A percentile compares a stretch with the other conserved stretches of the same genome.
Conservation (phyloP, 2,113 vertebrate species). For the Chaetodon trifascialis region DNA sequence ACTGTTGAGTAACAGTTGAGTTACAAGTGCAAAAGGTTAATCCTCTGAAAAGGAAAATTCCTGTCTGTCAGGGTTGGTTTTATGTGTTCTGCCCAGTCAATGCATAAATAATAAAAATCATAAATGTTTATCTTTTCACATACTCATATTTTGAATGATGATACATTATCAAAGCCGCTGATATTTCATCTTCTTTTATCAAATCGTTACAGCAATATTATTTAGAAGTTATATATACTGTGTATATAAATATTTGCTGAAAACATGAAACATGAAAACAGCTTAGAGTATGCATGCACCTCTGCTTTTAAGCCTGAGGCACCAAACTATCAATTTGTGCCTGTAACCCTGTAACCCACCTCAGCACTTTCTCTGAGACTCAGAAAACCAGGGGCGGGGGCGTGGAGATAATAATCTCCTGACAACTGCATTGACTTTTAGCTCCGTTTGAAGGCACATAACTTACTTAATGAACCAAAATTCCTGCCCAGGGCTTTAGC, state of each 20-base stretch:
- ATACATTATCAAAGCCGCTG: neutral
- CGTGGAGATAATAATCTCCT: conserved; percentile 53
- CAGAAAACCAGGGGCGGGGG: conserved; percentile 15
- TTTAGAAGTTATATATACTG: neutral
- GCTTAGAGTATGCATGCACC: conserved; percentile 16
- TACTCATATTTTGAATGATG: neutral
- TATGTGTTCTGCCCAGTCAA: conserved; percentile 19
- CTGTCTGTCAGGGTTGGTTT: conserved; percentile 32
- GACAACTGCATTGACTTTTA: conserved; percentile 41
- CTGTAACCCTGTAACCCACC: conserved; percentile 37
- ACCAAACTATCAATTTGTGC: conserved; percentile 16
- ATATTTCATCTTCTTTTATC: neutral
- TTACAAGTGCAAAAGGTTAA: conserved; percentile 2
- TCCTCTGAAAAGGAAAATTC: conserved; percentile 12
- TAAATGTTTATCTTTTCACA: neutral
- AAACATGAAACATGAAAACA: conserved; percentile 11
- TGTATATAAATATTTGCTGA: neutral
- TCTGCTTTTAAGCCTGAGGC: conserved; percentile 32
- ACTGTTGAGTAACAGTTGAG: conserved; percentile 23
- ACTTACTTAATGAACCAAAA: conserved; percentile 50
- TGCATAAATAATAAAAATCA: neutral
- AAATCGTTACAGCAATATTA: neutral
- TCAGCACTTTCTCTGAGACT: conserved; percentile 33
- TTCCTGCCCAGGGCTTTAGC: conserved; percentile 45
- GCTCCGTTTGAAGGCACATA: conserved; percentile 60